Base-by-base conservation (phyloP, 1,140 invertebrate species). In the Eriosoma lanigerum region DNA sequence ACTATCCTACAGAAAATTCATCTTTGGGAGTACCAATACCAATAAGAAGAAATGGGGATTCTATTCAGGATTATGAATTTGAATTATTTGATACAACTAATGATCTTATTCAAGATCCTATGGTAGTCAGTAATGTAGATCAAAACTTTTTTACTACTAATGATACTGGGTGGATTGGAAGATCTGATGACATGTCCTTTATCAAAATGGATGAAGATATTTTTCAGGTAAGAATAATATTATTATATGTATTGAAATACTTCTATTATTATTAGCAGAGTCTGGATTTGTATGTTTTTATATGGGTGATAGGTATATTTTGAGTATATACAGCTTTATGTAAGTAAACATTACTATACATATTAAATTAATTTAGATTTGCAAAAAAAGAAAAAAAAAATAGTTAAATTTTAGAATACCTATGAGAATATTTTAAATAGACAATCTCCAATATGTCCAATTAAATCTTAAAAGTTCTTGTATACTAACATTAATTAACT, bases 31-130 rank as follows among this genome's bases (percentile, higher is more conserved):
- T 78, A 60, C 75, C 75, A 24, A 78, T 78, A 60, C 75, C 75
- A n/a, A 62, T 78, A 78, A 38, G 75, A 38, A 78, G 60, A 38
- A 78, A 78, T 60, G 75, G 75, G 44, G 75, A 78, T 78, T 60
- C 75, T 5, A 48, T 78, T 26, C 75, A 78, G 60, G 75, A 78
- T 48, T 78, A 78, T 78, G 75, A 38, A 62, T 78, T 78, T 78
- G 56, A 78, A 26, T 29, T 78, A 15, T 78, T 78, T 78, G 38
- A 78, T 58, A 46, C 75, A 48, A 60, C 13, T 62, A 78, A 78
- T 60, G 75, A 56, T 62, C 75, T 78, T 78, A 78, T 62, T 78
- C 75, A 78, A 78, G 75, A 78, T 78, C 56, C 75, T 19, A 78
- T 78, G 75, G 75, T 62, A 26, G 75, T 48, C 12, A 60, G 48